Evolutionary conservation across 2,888 invertebrate species (phyloP).

Genomic region (Odontothrips loti): DNA sequence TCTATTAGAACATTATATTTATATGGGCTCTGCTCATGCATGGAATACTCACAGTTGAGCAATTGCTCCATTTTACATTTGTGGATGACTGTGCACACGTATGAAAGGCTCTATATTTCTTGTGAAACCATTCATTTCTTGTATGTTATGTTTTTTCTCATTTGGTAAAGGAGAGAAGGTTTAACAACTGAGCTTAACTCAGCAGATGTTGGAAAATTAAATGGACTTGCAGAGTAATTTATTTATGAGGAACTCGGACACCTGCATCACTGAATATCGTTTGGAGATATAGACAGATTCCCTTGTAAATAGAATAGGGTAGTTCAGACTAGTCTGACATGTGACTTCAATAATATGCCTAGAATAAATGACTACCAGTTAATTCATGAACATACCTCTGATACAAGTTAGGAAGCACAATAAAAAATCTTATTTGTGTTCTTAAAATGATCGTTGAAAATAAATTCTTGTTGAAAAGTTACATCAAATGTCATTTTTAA

Average conservation of each 20-base stretch:
- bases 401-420: neutral
- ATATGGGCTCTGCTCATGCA: neutral
- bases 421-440: neutral
- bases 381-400: neutral
- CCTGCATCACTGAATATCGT: neutral
- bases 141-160: no score
- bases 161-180: no score
- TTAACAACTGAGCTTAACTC: no score
- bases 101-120: no score
- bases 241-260: neutral
- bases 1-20: neutral
- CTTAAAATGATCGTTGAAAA: slow-evolving; percentile 18
- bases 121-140: no score
- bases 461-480: slow-evolving; percentile 21
- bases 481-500: neutral
- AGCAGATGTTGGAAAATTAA: no score
- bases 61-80: no score
- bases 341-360: slow-evolving; percentile 7
- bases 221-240: neutral
- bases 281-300: neutral
- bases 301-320: neutral
- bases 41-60: neutral
- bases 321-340: slow-evolving; percentile 1
- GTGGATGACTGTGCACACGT: no score
- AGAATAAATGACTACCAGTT: neutral